A percentile compares a stretch with the other conserved stretches of the same genome.
Evolutionary conservation across 2,888 invertebrate species (phyloP).

Genomic region (Drosophila acutilabella): DNA sequence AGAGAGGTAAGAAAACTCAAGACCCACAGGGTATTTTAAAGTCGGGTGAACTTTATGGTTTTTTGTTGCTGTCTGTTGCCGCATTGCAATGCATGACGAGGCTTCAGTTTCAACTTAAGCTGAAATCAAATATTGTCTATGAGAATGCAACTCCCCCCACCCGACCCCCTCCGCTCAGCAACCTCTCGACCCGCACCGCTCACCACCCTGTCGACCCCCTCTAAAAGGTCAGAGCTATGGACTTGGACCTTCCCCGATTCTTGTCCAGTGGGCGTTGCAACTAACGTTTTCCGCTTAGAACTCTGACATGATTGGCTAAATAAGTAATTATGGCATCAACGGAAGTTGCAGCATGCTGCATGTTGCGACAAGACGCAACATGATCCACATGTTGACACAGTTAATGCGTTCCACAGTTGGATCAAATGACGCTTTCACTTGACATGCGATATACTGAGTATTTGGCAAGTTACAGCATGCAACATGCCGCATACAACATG

Average conservation of each 20-base stretch:
- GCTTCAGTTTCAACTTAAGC: constrained; percentile 19
- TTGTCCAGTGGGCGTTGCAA: constrained; percentile 60
- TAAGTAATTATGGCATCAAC: constrained; percentile 29
- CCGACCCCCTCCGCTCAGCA: background rate
- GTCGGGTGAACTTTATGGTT: too few species aligned
- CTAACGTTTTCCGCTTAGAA: constrained; percentile 60
- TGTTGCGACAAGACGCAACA: constrained; percentile 12
- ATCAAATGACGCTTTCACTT: constrained; percentile 56
- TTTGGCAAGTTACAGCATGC: constrained; percentile 22
- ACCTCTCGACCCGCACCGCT: background rate
- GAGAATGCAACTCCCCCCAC: background rate
- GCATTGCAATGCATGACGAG: constrained; percentile 42
- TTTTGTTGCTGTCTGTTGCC: constrained; percentile 30
- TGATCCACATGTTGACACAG: constrained; percentile 46
- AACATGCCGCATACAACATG: constrained; percentile 24
- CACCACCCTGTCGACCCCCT: constrained; percentile 2
- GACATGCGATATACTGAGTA: constrained; percentile 49
- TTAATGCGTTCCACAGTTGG: constrained; percentile 41
- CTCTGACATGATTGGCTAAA: constrained; percentile 4
- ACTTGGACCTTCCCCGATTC: background rate
- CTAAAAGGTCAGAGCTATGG: constrained; percentile 62
- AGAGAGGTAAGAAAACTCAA: too few species aligned
- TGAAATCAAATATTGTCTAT: constrained; percentile 63
- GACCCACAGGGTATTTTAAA: too few species aligned
- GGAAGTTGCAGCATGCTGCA: constrained; percentile 35